Conservation (phyloP, 2,888 invertebrate genomes). For the Limnephilus marmoratus region DNA sequence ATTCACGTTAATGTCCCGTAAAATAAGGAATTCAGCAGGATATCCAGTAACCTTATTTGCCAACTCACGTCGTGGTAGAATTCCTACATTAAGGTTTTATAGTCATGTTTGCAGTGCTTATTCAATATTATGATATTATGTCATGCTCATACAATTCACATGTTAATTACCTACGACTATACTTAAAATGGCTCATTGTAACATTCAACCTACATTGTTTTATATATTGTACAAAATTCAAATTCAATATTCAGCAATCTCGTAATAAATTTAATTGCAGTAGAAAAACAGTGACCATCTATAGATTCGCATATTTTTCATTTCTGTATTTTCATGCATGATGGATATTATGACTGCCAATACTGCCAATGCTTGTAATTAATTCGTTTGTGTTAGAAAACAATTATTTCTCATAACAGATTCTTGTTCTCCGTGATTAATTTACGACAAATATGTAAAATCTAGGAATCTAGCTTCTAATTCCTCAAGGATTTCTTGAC, state of each 20-base stretch:
- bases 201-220: no score
- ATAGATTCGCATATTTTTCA: not conserved
- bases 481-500: not conserved
- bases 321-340: not conserved
- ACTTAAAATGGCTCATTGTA: not conserved
- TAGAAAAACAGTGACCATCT: not conserved
- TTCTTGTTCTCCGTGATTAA: not conserved
- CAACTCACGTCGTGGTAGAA: not conserved
- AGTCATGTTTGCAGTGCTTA: not conserved
- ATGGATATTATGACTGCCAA: not conserved
- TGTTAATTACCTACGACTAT: not conserved
- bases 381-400: not conserved
- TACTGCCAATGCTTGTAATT: not conserved
- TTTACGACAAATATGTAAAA: not conserved
- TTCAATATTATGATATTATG: not conserved
- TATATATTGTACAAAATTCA: not conserved
- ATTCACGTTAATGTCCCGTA: not conserved
- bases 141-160: not conserved
- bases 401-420: not conserved
- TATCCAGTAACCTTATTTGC: not conserved
- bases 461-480: not conserved
- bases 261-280: not conserved
- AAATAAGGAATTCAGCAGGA: not conserved
- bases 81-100: not conserved
- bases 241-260: not conserved